Percentiles rank a stretch among this genome's conserved stretches.
phyloP scores from a whole-genome alignment of 2,888 invertebrate genomes.

The Drosophila falleni region DNA sequence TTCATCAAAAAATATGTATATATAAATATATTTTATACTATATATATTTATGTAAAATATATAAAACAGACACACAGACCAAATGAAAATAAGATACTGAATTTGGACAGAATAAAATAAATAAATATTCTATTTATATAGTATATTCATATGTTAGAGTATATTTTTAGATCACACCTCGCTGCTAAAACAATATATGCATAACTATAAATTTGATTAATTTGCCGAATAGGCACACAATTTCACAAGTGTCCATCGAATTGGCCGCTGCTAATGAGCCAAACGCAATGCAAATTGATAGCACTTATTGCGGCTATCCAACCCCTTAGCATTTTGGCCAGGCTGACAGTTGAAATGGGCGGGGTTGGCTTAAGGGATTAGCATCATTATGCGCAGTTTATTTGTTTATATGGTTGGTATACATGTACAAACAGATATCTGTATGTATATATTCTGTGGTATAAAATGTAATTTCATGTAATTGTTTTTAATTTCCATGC shows the following conservation, averaged over 20 bases:
- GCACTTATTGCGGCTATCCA: slow-evolving; percentile 54
- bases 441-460: slow-evolving; percentile 39
- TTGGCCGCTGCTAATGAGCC: slow-evolving; percentile 70
- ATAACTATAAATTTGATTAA: slow-evolving; percentile 59
- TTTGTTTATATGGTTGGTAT: slow-evolving; percentile 47
- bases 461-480: slow-evolving; percentile 66
- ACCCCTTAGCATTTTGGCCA: not conserved
- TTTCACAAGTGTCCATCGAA: slow-evolving; percentile 61
- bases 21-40: not conserved
- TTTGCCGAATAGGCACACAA: slow-evolving; percentile 52
- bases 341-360: slow-evolving; percentile 8
- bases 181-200: slow-evolving; percentile 4
- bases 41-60: not conserved
- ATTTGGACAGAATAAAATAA: not conserved
- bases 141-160: not conserved
- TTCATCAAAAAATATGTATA: not conserved
- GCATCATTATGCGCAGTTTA: slow-evolving; percentile 76
- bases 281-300: slow-evolving; percentile 75
- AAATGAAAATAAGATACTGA: not conserved
- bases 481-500: slow-evolving; percentile 76
- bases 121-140: too few species aligned
- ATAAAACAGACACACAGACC: not conserved
- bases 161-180: slow-evolving; percentile 38
- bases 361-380: slow-evolving; percentile 72
- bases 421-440: slow-evolving; percentile 2